Percentiles rank a stretch among this genome's conserved stretches.
phyloP scores from a whole-genome alignment of 2,797 vertebrate species.

The Falco biarmicus region DNA sequence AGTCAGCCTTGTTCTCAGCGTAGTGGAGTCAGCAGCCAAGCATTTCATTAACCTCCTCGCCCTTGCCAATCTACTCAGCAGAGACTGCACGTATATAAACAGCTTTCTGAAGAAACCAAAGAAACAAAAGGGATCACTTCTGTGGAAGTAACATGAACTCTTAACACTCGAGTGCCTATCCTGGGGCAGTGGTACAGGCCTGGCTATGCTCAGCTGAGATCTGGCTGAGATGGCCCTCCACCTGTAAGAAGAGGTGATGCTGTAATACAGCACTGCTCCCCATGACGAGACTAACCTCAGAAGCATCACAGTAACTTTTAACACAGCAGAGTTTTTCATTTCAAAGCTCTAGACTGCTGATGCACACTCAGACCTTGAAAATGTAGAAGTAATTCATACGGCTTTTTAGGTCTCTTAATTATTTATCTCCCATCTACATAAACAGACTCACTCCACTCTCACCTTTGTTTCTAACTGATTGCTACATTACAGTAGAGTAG shows the following conservation, averaged over 20 bases:
- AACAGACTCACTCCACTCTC: neutral
- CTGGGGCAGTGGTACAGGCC: fast-evolving
- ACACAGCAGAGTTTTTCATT: neutral
- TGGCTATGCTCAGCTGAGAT: neutral
- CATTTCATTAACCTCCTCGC: neutral
- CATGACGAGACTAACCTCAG: fast-evolving
- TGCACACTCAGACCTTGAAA: neutral
- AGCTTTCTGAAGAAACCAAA: neutral
- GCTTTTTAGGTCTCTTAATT: neutral
- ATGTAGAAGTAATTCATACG: fast-evolving
- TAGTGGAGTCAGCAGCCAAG: neutral
- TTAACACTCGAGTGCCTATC: fast-evolving
- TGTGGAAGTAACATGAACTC: neutral
- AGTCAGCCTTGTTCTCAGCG: neutral
- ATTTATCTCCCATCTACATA: neutral
- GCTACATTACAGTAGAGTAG: neutral
- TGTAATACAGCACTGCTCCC: neutral
- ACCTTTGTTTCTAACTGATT: neutral
- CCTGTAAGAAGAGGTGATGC: neutral
- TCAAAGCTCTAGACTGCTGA: neutral
- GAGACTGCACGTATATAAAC: neutral
- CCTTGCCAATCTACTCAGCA: neutral
- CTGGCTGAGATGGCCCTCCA: neutral
- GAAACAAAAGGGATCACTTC: neutral
- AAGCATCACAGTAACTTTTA: neutral